Conservation (phyloP, 1,140 invertebrate genomes). For the Sminthurides bifidus region DNA sequence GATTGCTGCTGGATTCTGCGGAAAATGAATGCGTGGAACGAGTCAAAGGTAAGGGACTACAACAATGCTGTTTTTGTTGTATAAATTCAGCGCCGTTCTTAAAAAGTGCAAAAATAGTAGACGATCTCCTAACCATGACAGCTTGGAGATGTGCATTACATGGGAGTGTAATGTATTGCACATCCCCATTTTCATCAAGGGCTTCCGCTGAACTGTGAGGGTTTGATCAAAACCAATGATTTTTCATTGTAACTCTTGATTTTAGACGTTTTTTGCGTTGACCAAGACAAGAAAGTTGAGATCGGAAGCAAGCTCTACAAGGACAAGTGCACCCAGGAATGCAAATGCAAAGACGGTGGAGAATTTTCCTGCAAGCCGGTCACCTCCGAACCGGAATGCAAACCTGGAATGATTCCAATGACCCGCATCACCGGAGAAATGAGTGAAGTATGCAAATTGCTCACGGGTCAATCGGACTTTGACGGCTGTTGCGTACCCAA, state of each 20-base stretch:
- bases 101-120: too few relatives aligned
- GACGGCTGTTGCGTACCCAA: constrained; percentile 31
- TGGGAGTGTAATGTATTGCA: too few relatives aligned
- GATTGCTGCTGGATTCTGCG: constrained; percentile 20
- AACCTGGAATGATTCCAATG: constrained; percentile 22
- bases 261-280: constrained; percentile 14
- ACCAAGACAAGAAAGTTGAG: constrained; percentile 17
- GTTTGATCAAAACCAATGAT: neutral
- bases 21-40: constrained; percentile 28
- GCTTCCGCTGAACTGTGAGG: neutral
- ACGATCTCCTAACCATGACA: too few relatives aligned
- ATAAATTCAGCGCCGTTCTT: too few relatives aligned
- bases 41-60: neutral
- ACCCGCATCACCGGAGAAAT: constrained; percentile 27
- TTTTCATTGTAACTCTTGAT: neutral
- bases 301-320: constrained; percentile 21
- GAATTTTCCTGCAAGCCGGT: constrained; percentile 16
- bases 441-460: constrained; percentile 26
- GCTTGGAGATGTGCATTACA: too few relatives aligned
- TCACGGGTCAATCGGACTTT: constrained; percentile 20
- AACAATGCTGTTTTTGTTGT: neutral
- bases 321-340: constrained; percentile 21
- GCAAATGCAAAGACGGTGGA: constrained; percentile 20
- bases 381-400: constrained; percentile 9
- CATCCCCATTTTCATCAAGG: too few relatives aligned